Base-by-base conservation (phyloP, 2,113 vertebrate genomes). In the Vanacampus margaritifer region DNA sequence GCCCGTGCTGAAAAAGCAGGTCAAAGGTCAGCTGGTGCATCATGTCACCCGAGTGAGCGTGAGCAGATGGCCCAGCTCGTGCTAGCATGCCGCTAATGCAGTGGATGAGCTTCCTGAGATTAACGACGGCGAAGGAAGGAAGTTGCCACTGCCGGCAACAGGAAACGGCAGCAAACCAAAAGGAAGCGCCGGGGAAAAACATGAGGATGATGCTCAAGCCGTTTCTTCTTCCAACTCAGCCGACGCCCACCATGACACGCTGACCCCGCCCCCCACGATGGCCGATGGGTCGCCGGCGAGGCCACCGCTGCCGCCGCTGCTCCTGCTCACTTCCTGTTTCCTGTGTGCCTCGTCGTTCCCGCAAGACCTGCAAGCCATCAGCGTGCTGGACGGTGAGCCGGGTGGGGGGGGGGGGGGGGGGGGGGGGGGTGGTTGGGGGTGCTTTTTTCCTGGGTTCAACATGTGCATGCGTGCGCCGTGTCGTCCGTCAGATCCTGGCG, bases 291-390 rank as follows among this genome's bases (percentile, higher is more conserved):
- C 3, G 75, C 72, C 65, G 17, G 59, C 59, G 1, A 59, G 79
- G 84, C 28, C 23, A n/a, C 32, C 23, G 12, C 36, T 65, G 57
- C 66, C n/a, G 14, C 32, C 23, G 12, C 36, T 65, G 57, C 66
- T 80, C 41, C 59, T 72, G 35, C 71, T 84, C n/a, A 0, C 69
- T 39, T 78, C 61, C 69, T 81, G 83, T 50, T 73, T 86, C n/a
- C 70, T 79, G 68, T 68, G 68, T 0, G 2, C 54, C 13, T 73
- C 79, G 6, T 70, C 86, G 28, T 91, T 91, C 72, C 91, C 90
- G 63, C 86, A 71, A 68, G 91, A 92, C 77, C 78, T 91, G 68
- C 78, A 89, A 73, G 87, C 91, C 0, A 87, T 91, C 82, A 81
- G 9, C 62, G 17, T 70, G 16, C 84, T 90, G 45, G 12, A 17